These are phyloP conservation scores for Gorilla gorilla DNA, from an alignment of 2,113 vertebrate species.

Conservation along the genomic window DNA sequence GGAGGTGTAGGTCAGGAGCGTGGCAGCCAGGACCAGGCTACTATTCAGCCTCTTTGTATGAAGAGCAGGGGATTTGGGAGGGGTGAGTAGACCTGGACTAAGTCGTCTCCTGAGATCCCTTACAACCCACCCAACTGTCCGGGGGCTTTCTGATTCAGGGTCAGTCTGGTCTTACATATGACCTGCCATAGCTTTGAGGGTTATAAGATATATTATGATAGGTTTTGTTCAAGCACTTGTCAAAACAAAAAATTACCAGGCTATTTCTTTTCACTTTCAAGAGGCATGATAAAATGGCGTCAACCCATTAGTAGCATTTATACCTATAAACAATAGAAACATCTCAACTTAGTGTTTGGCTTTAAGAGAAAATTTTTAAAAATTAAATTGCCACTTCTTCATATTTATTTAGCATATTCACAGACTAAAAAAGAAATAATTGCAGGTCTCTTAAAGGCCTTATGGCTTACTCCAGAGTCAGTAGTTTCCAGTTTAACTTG, in stretches of 20 bases:
- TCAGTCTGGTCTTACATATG: neutral
- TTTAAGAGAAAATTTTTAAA: conserved; percentile 3
- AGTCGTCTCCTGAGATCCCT: neutral
- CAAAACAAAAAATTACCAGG: neutral
- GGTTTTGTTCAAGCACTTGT: conserved; percentile 10
- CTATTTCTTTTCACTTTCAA: conserved; percentile 16
- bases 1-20: neutral
- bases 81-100: neutral
- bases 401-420: neutral
- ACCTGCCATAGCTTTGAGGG: neutral
- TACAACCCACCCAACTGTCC: neutral
- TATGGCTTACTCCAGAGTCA: neutral
- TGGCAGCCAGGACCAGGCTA: neutral
- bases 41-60: neutral
- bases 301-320: neutral
- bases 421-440: conserved; percentile 5
- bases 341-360: neutral
- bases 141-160: neutral
- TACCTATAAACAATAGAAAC: neutral
- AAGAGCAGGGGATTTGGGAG: neutral
- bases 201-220: neutral
- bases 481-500: neutral
- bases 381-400: neutral
- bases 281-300: neutral
- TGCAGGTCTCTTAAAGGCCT: neutral